Evolutionary conservation across 2,113 vertebrate species (phyloP).

Genomic region (Melanerpes formicivorus): DNA sequence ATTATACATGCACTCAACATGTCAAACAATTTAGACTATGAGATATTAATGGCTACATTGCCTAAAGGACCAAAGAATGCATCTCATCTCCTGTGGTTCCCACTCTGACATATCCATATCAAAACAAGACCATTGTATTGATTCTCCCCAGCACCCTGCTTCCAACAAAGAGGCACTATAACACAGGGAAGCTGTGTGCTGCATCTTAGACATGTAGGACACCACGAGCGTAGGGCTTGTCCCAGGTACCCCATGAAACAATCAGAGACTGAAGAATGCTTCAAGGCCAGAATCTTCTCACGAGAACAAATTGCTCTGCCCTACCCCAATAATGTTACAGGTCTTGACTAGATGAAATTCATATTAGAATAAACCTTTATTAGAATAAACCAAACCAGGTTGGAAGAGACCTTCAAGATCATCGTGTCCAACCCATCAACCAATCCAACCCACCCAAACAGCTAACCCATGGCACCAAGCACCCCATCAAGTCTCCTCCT

Average conservation of each 20-base stretch:
- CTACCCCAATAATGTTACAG: not conserved
- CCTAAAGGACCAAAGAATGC: not conserved
- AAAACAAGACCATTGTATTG: not conserved
- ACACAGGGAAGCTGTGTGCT: not conserved
- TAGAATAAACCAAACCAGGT: no score
- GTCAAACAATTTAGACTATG: not conserved
- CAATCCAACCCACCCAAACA: no score
- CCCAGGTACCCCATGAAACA: not conserved
- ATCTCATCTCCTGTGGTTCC: not conserved
- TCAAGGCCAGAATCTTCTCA: not conserved
- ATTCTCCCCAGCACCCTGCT: accelerated
- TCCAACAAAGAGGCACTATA: not conserved
- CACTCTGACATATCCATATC: not conserved
- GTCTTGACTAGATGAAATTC: not conserved
- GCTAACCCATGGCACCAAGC: no score
- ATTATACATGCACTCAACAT: not conserved
- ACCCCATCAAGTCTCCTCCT: no score
- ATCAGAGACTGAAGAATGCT: not conserved
- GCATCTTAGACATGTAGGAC: not conserved
- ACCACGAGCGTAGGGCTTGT: accelerated
- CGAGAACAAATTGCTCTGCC: not conserved
- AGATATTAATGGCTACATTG: not conserved
- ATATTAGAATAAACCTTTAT: no score
- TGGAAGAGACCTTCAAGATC: no score
- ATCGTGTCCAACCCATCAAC: no score